Percentiles rank a stretch among this genome's conserved stretches.
Evolutionary conservation across 2,113 vertebrate genomes (phyloP).

Genomic region (Ageneiosus marmoratus): DNA sequence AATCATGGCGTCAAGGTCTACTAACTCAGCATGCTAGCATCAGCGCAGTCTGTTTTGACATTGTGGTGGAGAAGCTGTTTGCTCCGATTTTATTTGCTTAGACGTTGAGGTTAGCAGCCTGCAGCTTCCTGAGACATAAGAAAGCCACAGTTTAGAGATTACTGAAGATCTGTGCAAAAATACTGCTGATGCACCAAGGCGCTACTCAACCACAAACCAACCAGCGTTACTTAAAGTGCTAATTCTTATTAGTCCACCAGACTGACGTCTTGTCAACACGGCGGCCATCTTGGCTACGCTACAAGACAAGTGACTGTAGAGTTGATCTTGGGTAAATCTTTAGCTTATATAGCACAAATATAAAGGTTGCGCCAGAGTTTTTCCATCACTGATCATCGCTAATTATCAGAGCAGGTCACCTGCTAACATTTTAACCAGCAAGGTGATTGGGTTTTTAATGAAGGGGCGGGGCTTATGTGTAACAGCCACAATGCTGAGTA

Average conservation of each 20-base stretch:
- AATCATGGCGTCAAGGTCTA: not conserved
- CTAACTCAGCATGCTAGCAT: not conserved
- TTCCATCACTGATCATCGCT: not conserved
- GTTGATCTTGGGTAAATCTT: not conserved
- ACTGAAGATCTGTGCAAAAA: slow-evolving; percentile 30
- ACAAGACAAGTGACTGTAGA: too few species aligned
- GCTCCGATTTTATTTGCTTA: slow-evolving; percentile 5
- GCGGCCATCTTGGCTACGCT: not conserved
- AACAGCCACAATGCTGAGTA: not conserved
- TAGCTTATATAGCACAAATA: not conserved
- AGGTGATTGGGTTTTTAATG: not conserved
- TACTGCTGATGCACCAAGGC: slow-evolving; percentile 14
- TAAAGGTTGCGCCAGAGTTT: not conserved
- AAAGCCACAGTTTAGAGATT: slow-evolving; percentile 21
- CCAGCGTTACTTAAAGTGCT: not conserved
- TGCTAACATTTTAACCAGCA: not conserved
- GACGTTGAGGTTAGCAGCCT: slow-evolving; percentile 9
- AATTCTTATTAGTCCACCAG: not conserved
- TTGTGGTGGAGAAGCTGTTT: not conserved
- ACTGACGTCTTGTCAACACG: not conserved
- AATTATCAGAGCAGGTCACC: not conserved
- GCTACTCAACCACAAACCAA: slow-evolving; percentile 10
- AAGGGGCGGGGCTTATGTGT: not conserved
- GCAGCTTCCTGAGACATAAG: slow-evolving; percentile 10
- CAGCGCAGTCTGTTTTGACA: not conserved